Evolutionary conservation across 2,797 vertebrate genomes (phyloP).

Genomic region (Xiphorhynchus erythropygius): DNA sequence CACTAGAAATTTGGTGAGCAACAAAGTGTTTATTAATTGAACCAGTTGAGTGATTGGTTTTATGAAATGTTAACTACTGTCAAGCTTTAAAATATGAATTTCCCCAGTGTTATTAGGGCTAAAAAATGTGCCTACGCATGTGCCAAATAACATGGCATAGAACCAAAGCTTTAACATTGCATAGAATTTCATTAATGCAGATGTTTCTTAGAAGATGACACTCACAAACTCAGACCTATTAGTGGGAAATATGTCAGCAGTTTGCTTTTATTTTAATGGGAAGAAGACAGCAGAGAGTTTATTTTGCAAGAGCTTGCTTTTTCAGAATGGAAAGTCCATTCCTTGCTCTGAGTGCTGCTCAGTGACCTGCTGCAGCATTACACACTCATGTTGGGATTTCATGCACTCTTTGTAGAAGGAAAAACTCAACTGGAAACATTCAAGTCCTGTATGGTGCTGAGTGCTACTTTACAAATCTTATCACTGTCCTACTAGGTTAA

Average conservation of each 20-base stretch:
- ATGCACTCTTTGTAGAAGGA: background rate
- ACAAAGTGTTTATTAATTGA: background rate
- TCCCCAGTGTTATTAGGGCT: background rate
- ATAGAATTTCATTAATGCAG: background rate
- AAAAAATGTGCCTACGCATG: background rate
- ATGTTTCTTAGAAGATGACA: background rate
- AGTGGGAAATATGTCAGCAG: background rate
- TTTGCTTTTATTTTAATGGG: background rate
- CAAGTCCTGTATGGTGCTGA: background rate
- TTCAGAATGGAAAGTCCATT: background rate
- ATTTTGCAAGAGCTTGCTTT: background rate
- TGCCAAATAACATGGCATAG: background rate
- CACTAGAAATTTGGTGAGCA: background rate
- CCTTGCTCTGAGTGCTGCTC: background rate
- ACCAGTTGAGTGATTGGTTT: background rate
- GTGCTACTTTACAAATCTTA: background rate
- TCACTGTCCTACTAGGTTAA: background rate
- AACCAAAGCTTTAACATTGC: background rate
- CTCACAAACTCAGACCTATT: background rate
- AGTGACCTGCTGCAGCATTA: background rate
- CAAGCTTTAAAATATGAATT: background rate
- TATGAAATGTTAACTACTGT: background rate
- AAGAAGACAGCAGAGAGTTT: background rate
- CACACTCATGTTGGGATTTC: background rate
- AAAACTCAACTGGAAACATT: background rate